Conservation (phyloP, 1,140 invertebrate species). For the Drosophila truncata region DNA sequence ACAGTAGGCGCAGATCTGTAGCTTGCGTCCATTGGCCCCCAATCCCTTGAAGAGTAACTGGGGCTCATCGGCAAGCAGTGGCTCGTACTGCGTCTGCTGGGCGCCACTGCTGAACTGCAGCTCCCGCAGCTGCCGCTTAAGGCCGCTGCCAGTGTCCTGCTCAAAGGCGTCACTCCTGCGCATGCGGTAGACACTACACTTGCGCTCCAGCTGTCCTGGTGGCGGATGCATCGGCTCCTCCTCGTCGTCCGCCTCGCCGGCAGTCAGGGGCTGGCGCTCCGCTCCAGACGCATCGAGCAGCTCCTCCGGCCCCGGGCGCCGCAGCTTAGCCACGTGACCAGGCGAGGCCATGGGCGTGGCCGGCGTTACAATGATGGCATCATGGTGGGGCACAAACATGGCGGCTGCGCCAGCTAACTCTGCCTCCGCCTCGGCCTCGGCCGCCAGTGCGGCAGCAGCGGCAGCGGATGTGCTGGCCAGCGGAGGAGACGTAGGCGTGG, state of each 20-base stretch:
- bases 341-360: conserved; percentile 85
- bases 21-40: conserved; percentile 66
- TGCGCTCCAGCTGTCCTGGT: conserved; percentile 75
- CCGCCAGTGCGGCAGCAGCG: conserved; percentile 51
- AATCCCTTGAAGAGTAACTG: conserved; percentile 79
- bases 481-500: conserved; percentile 49
- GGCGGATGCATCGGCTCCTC: conserved; percentile 71
- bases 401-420: conserved; percentile 59
- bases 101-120: conserved; percentile 64
- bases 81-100: conserved; percentile 79
- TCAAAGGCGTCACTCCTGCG: conserved; percentile 76
- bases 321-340: conserved; percentile 70
- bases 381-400: conserved; percentile 72
- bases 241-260: conserved; percentile 63
- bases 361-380: conserved; percentile 85
- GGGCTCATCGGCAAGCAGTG: conserved; percentile 76
- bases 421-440: conserved; percentile 45
- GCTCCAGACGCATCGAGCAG: conserved; percentile 46
- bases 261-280: conserved; percentile 67
- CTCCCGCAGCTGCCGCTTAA: conserved; percentile 77
- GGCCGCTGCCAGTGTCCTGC: conserved; percentile 33
- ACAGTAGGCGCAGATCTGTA: conserved; percentile 81
- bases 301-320: conserved; percentile 58
- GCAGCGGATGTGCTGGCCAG: conserved; percentile 69
- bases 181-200: conserved; percentile 85